A percentile compares a stretch with the other conserved stretches of the same genome.
Evolutionary conservation across 2,888 invertebrate species (phyloP).

Genomic region (Ferrisia virgata): DNA sequence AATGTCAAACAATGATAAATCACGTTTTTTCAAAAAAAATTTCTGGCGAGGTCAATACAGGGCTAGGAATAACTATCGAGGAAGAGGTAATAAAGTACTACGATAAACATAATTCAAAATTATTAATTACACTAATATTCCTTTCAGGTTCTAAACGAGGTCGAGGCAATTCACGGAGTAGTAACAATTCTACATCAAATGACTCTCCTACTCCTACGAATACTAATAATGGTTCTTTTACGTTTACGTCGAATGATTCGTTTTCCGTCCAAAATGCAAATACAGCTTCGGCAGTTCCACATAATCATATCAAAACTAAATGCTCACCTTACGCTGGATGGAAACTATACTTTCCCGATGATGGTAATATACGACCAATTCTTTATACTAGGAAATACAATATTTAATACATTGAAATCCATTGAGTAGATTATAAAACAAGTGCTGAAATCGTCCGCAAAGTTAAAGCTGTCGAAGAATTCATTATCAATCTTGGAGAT

Average conservation of each 20-base stretch:
- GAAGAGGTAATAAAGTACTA: neutral
- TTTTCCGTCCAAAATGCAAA: neutral
- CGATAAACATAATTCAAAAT: neutral
- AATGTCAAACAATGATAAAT: neutral
- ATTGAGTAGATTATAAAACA: slow-evolving; percentile 54
- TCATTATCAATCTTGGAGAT: slow-evolving; percentile 56
- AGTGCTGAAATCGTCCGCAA: slow-evolving; percentile 57
- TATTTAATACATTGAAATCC: slow-evolving; percentile 14
- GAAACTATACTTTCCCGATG: slow-evolving; percentile 73
- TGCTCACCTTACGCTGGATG: slow-evolving; percentile 63
- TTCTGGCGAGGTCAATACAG: slow-evolving; percentile 35
- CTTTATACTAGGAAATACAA: slow-evolving; percentile 43
- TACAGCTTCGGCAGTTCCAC: neutral
- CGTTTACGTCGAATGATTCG: neutral
- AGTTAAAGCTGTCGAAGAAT: slow-evolving; percentile 59
- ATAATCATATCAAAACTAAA: neutral
- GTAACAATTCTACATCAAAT: neutral
- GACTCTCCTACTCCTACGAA: neutral
- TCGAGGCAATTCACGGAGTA: neutral
- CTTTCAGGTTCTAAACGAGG: neutral
- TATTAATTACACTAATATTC: neutral
- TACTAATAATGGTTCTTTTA: neutral
- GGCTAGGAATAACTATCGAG: slow-evolving; percentile 15
- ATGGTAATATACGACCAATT: slow-evolving; percentile 56
- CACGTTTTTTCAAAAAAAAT: slow-evolving; percentile 1